These are phyloP conservation scores for Cydia pomonella DNA, from an alignment of 1,140 invertebrate genomes.

Conservation along the genomic window DNA sequence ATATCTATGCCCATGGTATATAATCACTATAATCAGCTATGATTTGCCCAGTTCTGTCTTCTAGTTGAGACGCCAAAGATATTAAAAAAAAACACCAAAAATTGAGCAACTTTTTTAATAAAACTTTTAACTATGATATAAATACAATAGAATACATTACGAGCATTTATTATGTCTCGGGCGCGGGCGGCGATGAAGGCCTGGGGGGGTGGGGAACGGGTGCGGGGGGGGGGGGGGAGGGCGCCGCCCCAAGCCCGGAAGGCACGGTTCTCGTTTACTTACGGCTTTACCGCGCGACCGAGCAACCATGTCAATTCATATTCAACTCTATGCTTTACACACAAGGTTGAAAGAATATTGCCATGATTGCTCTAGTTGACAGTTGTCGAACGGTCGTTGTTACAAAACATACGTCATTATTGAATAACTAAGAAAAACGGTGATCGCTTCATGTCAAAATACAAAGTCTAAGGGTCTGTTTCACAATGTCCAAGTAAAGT, in stretches of 20 bases:
- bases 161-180: slow-evolving; percentile 70
- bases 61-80: no score
- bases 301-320: slow-evolving; percentile 12
- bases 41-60: no score
- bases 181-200: slow-evolving; percentile 42
- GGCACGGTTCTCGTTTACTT: slow-evolving; percentile 62
- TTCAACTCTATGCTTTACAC: background rate
- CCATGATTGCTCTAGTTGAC: background rate
- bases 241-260: slow-evolving; percentile 48
- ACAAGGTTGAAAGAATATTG: background rate
- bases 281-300: slow-evolving; percentile 37
- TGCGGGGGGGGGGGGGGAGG: slow-evolving; percentile 1
- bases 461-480: slow-evolving; percentile 10
- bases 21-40: no score
- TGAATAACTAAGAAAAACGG: slow-evolving; percentile 30
- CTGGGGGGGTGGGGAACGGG: background rate
- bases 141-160: slow-evolving; percentile 77
- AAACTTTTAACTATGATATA: slow-evolving; percentile 76
- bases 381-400: background rate
- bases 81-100: slow-evolving; percentile 44
- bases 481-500: no score
- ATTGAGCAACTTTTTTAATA: slow-evolving; percentile 78
- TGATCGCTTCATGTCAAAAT: slow-evolving; percentile 14
- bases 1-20: no score
- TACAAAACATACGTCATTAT: slow-evolving; percentile 7